phyloP scores from a whole-genome alignment of 2,113 vertebrate species.

The Boulengeromyrus knoepffleri region DNA sequence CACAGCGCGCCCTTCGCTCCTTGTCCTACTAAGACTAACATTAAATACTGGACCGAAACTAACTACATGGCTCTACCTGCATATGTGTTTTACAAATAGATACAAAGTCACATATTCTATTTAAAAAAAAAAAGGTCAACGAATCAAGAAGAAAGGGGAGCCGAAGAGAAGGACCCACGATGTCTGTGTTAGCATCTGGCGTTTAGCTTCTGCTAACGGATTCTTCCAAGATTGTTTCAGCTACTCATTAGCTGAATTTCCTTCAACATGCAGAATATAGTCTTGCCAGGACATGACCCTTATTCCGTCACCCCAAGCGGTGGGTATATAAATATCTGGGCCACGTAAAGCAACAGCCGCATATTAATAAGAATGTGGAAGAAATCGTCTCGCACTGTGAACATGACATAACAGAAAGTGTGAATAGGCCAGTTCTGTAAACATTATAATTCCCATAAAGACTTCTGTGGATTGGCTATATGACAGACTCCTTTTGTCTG shows the following conservation, averaged over 20 bases:
- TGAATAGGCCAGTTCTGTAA: constrained; percentile 38
- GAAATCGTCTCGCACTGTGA: not conserved
- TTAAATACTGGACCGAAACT: not conserved
- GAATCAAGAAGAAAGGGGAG: not conserved
- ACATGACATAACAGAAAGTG: constrained; percentile 29
- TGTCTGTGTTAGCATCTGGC: not conserved
- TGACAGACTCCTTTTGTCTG: constrained; percentile 49
- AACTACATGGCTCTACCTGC: not conserved
- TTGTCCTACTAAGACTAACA: not conserved
- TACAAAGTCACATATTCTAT: not conserved
- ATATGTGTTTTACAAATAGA: not conserved
- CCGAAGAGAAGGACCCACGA: not conserved
- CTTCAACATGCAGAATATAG: not conserved
- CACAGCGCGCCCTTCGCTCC: not conserved
- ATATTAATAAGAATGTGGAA: not conserved
- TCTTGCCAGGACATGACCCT: not conserved
- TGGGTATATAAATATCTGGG: not conserved
- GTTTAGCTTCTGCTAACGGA: not conserved
- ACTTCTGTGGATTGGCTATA: constrained; percentile 31
- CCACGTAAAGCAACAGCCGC: not conserved
- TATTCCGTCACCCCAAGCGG: not conserved
- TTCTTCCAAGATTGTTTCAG: not conserved
- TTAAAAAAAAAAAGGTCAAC: not conserved
- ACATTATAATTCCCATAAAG: constrained; percentile 44
- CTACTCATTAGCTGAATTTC: not conserved